Percentiles rank a stretch among this genome's conserved stretches.
phyloP scores from a whole-genome alignment of 2,113 vertebrate genomes.

The Microcebus tavaratra region DNA sequence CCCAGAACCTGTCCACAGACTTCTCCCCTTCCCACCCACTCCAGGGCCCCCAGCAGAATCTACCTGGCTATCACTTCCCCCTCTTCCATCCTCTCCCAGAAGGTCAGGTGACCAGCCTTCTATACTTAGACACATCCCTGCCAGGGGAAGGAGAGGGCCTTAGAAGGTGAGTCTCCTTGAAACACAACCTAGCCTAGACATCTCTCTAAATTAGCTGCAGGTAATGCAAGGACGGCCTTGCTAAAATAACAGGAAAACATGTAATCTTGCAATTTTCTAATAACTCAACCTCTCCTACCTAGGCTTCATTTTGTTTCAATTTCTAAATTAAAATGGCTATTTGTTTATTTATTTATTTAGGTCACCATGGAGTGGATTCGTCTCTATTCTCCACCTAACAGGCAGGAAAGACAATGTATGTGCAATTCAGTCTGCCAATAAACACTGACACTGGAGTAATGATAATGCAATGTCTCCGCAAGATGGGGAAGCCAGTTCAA shows the following conservation, averaged over 20 bases:
- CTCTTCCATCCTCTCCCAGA: background rate
- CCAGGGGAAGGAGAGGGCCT: rapidly evolving
- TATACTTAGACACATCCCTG: background rate
- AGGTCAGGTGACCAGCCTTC: background rate
- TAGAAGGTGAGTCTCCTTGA: background rate
- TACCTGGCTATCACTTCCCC: background rate
- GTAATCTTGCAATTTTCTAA: too few species aligned
- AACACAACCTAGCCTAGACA: background rate
- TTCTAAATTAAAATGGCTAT: background rate
- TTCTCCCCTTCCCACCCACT: too few species aligned
- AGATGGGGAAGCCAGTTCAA: background rate
- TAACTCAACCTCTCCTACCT: background rate
- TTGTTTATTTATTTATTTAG: too few species aligned
- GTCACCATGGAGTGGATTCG: background rate
- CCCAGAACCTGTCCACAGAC: background rate
- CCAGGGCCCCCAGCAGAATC: background rate
- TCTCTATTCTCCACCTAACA: too few species aligned
- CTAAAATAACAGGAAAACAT: too few species aligned
- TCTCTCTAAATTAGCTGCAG: background rate
- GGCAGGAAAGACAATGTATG: rapidly evolving
- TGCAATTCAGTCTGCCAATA: background rate
- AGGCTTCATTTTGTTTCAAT: background rate
- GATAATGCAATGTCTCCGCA: too few species aligned
- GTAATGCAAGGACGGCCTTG: too few species aligned
- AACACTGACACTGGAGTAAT: background rate